These are phyloP conservation scores for Arothron firmamentum DNA, from an alignment of 2,113 vertebrate species.

Conservation along the genomic window DNA sequence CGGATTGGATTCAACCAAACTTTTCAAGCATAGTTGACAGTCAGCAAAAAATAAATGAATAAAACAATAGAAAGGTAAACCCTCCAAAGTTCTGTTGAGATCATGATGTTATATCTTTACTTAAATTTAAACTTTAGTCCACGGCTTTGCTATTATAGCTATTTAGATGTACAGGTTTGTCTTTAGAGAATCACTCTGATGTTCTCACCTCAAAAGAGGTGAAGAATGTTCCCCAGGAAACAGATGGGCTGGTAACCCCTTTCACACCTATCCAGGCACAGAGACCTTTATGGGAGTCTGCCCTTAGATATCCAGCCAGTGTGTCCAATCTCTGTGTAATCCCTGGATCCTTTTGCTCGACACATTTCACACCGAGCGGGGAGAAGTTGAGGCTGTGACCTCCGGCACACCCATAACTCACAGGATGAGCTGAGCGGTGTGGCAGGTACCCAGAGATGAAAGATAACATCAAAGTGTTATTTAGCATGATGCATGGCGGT, in stretches of 20 bases:
- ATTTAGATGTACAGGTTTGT: conserved; percentile 23
- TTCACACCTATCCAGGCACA: conserved; percentile 57
- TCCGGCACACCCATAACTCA: conserved; percentile 80
- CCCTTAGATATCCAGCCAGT: conserved; percentile 57
- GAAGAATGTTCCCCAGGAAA: conserved; percentile 37
- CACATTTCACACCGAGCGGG: conserved; percentile 85
- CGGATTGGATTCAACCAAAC: conserved; percentile 1
- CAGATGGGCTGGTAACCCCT: conserved; percentile 61
- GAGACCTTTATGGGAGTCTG: conserved; percentile 38
- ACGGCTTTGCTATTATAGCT: conserved; percentile 5
- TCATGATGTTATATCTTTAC: conserved; percentile 5
- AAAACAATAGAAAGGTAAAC: conserved; percentile 4
- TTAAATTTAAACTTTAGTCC: conserved; percentile 7
- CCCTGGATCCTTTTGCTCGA: conserved; percentile 82
- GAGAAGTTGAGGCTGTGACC: conserved; percentile 74
- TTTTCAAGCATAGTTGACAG: conserved; percentile 36
- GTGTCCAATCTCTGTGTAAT: conserved; percentile 71
- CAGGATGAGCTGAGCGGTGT: conserved; percentile 73
- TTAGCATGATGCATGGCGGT: conserved; percentile 68
- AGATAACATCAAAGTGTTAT: conserved; percentile 83
- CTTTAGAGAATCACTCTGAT: conserved; percentile 23
- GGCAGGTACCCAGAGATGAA: conserved; percentile 83
- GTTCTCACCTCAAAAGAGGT: conserved; percentile 37
- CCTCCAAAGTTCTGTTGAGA: neutral
- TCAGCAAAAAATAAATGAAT: conserved; percentile 17